Evolutionary conservation across 2,113 vertebrate species (phyloP).

Genomic region (Setophaga coronata): DNA sequence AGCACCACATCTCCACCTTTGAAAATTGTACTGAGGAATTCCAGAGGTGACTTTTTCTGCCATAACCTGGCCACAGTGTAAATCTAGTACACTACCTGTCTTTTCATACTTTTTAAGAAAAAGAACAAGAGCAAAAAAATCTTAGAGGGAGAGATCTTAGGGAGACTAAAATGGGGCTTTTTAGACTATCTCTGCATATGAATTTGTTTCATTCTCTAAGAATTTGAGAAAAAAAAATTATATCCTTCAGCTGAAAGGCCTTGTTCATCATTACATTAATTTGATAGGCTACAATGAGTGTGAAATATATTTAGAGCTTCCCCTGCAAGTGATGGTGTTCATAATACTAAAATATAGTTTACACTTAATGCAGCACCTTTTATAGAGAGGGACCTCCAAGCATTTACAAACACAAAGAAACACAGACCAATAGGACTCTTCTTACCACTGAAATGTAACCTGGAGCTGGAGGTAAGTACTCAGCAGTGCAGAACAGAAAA

Average conservation of each 20-base stretch:
- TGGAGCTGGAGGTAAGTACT: background rate
- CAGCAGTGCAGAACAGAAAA: background rate
- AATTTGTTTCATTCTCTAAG: background rate
- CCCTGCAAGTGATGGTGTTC: background rate
- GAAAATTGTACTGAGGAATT: background rate
- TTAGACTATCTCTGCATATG: background rate
- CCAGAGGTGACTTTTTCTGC: background rate
- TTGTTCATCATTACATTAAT: conserved; percentile 28
- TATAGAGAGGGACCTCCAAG: background rate
- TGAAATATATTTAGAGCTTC: conserved; percentile 15
- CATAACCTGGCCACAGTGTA: background rate
- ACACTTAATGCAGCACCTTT: background rate
- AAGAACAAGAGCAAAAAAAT: background rate
- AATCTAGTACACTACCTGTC: background rate
- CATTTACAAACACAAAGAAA: background rate
- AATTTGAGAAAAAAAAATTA: background rate
- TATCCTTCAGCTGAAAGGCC: background rate
- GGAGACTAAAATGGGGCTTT: background rate
- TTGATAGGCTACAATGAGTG: background rate
- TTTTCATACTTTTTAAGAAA: background rate
- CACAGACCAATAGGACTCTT: background rate
- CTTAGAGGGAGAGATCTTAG: background rate
- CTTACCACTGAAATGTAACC: background rate
- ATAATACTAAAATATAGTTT: conserved; percentile 5
- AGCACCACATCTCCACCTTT: accelerated